Conservation (phyloP, 92 coral and sea anemone species). For the Palythoa grandis region DNA sequence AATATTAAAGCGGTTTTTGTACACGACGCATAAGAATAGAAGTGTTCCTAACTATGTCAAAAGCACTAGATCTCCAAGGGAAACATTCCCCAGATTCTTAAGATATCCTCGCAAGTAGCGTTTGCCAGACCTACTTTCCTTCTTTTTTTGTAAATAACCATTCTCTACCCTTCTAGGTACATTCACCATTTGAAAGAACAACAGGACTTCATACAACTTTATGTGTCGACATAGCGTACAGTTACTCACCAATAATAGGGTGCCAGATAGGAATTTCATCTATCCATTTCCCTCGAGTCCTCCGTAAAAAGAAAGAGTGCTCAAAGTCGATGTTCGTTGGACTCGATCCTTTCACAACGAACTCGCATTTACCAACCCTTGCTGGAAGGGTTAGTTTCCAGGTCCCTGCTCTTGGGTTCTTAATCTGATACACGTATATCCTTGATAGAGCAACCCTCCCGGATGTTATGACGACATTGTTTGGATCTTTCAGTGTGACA, state of each 20-base stretch:
- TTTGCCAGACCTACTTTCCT: too few relatives aligned
- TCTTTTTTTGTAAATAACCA: too few relatives aligned
- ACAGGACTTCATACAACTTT: background rate
- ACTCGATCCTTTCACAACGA: conserved; percentile 75
- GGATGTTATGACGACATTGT: conserved; percentile 11
- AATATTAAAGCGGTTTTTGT: too few relatives aligned
- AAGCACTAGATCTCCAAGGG: too few relatives aligned
- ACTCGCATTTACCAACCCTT: conserved; percentile 63
- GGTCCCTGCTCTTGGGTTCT: conserved; percentile 50
- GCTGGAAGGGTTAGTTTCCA: conserved; percentile 78
- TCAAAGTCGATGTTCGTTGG: conserved; percentile 81
- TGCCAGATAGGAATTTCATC: background rate
- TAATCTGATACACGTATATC: conserved; percentile 56
- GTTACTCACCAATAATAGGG: conserved; percentile 67
- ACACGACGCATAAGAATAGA: too few relatives aligned
- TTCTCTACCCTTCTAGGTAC: too few relatives aligned
- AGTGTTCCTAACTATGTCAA: too few relatives aligned
- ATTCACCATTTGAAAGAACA: too few relatives aligned
- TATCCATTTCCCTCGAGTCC: conserved; percentile 27
- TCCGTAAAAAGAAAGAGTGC: conserved; percentile 60
- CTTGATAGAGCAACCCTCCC: conserved; percentile 50
- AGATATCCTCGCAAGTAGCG: too few relatives aligned
- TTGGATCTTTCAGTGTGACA: conserved; percentile 44
- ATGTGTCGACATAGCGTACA: too few relatives aligned
- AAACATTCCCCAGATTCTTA: too few relatives aligned